phyloP scores from a whole-genome alignment of 2,797 vertebrate genomes.

The Enteromius paludinosus region DNA sequence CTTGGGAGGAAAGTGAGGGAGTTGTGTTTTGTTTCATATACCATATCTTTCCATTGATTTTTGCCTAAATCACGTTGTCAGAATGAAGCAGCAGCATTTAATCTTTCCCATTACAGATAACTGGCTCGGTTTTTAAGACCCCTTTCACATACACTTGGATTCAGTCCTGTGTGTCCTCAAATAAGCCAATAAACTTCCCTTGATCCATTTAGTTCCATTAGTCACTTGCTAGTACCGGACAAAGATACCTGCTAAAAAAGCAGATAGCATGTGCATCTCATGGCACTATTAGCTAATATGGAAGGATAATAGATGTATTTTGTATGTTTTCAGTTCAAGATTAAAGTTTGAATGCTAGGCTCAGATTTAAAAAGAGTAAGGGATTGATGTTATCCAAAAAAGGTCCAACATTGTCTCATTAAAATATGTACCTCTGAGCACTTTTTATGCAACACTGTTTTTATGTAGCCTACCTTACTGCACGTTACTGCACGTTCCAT shows the following conservation, averaged over 20 bases:
- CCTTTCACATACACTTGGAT: constrained; percentile 60
- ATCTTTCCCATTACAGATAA: constrained; percentile 67
- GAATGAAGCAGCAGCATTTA: constrained; percentile 56
- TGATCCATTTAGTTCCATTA: constrained; percentile 74
- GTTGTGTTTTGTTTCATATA: constrained; percentile 5
- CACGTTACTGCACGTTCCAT: too few relatives aligned
- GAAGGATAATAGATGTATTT: constrained; percentile 57
- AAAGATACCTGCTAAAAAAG: constrained; percentile 55
- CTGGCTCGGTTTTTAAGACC: constrained; percentile 61
- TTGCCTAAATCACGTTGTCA: constrained; percentile 50
- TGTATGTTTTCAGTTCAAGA: not conserved
- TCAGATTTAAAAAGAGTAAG: not conserved
- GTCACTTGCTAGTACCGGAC: constrained; percentile 60
- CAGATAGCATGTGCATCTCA: constrained; percentile 34
- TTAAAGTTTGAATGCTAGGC: constrained; percentile 54
- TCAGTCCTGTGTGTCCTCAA: constrained; percentile 59
- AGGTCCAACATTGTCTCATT: too few relatives aligned
- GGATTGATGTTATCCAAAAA: not conserved
- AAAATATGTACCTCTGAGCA: too few relatives aligned
- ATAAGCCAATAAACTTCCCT: constrained; percentile 73
- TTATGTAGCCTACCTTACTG: too few relatives aligned
- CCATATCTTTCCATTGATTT: constrained; percentile 50
- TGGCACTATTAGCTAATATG: not conserved
- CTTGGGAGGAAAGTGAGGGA: constrained; percentile 4
- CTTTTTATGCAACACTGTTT: too few relatives aligned